Evolutionary conservation across 1,140 invertebrate species (phyloP), one percentile per base, ranked within the genome.

Genomic region (Lasaia peninsularis): DNA sequence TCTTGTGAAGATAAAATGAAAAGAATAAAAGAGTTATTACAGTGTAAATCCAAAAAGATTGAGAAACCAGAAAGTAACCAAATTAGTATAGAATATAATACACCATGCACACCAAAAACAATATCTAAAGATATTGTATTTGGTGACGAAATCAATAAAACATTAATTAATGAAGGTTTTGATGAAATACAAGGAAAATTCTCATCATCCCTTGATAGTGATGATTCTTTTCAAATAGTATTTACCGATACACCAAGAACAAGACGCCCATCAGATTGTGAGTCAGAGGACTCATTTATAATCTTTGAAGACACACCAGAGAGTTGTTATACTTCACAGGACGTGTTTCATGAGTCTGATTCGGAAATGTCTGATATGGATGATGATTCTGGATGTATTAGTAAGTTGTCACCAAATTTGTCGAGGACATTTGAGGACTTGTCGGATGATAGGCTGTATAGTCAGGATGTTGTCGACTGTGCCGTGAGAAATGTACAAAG

Each of bases 221-320:
- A 88, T 0, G 85, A 86, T 59, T 88, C 85, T 10, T 88, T 83
- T 56, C 85, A 88, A 78, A 86, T 88, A 14, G 85, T 88, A 0
- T 85, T 88, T 56, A 66, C 67, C 0, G 85, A 88, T 14, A 63
- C 63, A 37, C 51, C 21, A 6, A 63, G 71, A 56, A 57, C 33
- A 8, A 49, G 73, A 5, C 67, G 65, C 49, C 55, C 71, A 52
- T 88, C 85, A 0, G 85, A 88, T 11, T 88, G 85, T 60, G 82
- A 88, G 0, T 88, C 85, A 0, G 85, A 88, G 51, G 85, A 88
- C 50, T 88, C 82, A 0, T 86, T 86, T 53, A 88, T 88, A 10
- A 72, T 88, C 2, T 88, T 88, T 28, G 85, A 88, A 18, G 85
- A 85, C 9, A 73, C 73, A 20, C 78, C 80, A 0, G 80, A 88